A percentile compares a stretch with the other conserved stretches of the same genome.
These are phyloP conservation scores for Gisinianus flammeolus DNA, from an alignment of 2,888 invertebrate genomes.

Conservation along the genomic window DNA sequence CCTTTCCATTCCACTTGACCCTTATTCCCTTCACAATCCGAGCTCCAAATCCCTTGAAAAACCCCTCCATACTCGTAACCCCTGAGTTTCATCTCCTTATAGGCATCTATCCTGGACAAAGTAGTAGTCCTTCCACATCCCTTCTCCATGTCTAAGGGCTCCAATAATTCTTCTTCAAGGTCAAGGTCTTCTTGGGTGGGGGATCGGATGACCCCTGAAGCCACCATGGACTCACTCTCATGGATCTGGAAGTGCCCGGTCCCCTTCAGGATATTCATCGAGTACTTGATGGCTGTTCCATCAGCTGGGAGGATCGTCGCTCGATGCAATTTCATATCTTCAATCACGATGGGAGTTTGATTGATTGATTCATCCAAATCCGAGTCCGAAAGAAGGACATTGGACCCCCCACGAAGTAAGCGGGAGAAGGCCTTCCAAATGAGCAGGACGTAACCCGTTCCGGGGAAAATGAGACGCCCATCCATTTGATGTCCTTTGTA, in stretches of 20 bases:
- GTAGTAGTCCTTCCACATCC: constrained; percentile 62
- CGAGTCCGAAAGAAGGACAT: constrained; percentile 61
- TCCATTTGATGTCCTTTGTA: constrained; percentile 83
- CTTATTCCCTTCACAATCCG: constrained; percentile 71
- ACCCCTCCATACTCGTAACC: constrained; percentile 85
- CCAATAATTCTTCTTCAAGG: constrained; percentile 61
- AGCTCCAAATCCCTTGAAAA: constrained; percentile 79
- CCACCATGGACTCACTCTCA: constrained; percentile 75
- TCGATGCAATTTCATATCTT: constrained; percentile 83
- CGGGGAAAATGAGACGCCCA: constrained; percentile 90
- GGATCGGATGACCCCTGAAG: constrained; percentile 81
- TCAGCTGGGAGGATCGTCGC: constrained; percentile 90
- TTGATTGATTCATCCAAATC: constrained; percentile 71
- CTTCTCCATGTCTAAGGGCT: constrained; percentile 54
- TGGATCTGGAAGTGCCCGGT: constrained; percentile 88
- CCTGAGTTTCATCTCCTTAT: constrained; percentile 83
- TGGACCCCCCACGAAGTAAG: background rate
- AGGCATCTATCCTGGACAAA: constrained; percentile 73
- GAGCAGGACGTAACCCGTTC: constrained; percentile 86
- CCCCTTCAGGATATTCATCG: constrained; percentile 80
- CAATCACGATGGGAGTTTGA: constrained; percentile 80
- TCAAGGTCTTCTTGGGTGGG: constrained; percentile 63
- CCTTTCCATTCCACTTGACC: constrained; percentile 84
- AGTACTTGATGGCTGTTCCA: constrained; percentile 73
- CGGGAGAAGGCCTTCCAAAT: constrained; percentile 75